Evolutionary conservation across 2,888 invertebrate genomes (phyloP).

Genomic region (Nymphalis polychloros): DNA sequence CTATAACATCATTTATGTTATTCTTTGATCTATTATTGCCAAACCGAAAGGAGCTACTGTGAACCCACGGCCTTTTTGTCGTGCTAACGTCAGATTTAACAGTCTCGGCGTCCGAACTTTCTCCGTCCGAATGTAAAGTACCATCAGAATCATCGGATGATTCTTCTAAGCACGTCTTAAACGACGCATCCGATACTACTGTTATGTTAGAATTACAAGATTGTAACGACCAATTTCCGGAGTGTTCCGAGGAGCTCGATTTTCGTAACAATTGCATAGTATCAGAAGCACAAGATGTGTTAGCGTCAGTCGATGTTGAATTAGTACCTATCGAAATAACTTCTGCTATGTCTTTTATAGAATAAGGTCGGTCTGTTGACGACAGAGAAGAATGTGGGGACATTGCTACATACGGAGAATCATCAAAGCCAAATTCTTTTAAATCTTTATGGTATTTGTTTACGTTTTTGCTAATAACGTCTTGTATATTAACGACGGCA

Average conservation of each 20-base stretch:
- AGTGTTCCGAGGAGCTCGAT: conserved; percentile 76
- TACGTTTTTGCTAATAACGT: conserved; percentile 56
- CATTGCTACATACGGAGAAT: conserved; percentile 59
- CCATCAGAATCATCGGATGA: conserved; percentile 70
- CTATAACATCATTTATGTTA: conserved; percentile 50
- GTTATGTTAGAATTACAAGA: conserved; percentile 73
- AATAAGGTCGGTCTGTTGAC: conserved; percentile 62
- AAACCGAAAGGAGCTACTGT: conserved; percentile 74
- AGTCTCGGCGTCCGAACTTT: conserved; percentile 71
- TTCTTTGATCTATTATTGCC: conserved; percentile 55
- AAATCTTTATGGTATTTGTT: conserved; percentile 35
- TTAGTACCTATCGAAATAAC: conserved; percentile 63
- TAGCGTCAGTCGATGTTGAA: conserved; percentile 64
- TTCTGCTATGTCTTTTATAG: conserved; percentile 72
- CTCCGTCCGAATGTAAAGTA: conserved; percentile 72
- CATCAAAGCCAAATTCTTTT: conserved; percentile 29
- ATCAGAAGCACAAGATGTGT: conserved; percentile 66
- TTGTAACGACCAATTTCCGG: conserved; percentile 72
- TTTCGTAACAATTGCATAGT: conserved; percentile 57
- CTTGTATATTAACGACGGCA: conserved; percentile 60
- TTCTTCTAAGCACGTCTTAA: conserved; percentile 69
- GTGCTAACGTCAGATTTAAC: conserved; percentile 70
- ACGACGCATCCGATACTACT: conserved; percentile 68
- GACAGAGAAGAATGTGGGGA: conserved; percentile 62
- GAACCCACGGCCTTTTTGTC: conserved; percentile 72